Conservation (phyloP, 2,797 vertebrate species). For the Hylomyscus alleni region DNA sequence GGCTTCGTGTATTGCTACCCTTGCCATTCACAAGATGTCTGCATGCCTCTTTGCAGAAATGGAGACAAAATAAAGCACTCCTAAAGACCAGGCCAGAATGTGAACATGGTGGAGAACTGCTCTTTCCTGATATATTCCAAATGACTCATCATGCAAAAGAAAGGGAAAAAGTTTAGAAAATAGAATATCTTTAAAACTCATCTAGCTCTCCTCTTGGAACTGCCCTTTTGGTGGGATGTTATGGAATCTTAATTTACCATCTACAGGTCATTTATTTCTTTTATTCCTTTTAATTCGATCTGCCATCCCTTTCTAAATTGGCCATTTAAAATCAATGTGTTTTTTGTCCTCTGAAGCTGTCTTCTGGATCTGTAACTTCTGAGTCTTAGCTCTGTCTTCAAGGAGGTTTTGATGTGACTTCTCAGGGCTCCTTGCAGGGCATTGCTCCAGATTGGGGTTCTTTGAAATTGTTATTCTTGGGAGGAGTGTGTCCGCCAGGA, state of each 20-base stretch:
- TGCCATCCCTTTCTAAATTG: neutral
- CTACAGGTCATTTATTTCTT: neutral
- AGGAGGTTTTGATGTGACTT: neutral
- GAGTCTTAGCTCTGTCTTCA: neutral
- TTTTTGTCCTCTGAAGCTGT: neutral
- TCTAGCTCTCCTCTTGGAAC: neutral
- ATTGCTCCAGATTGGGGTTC: rapidly evolving
- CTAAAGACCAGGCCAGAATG: neutral
- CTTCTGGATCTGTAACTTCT: neutral
- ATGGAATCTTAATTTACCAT: constrained; percentile 26
- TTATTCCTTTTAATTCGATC: constrained; percentile 22
- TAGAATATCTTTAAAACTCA: neutral
- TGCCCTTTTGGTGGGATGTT: neutral
- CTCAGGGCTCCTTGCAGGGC: rapidly evolving
- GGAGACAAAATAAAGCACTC: neutral
- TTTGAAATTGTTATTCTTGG: neutral
- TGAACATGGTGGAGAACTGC: rapidly evolving
- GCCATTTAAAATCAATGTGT: neutral
- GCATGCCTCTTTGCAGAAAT: neutral
- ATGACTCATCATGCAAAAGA: constrained; percentile 1
- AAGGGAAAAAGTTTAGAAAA: neutral
- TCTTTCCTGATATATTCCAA: constrained; percentile 2
- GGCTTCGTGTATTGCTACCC: neutral
- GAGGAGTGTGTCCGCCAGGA: rapidly evolving
- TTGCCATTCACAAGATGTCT: neutral